Evolutionary conservation across 2,797 vertebrate genomes (phyloP).

Genomic region (Aplochiton taeniatus): DNA sequence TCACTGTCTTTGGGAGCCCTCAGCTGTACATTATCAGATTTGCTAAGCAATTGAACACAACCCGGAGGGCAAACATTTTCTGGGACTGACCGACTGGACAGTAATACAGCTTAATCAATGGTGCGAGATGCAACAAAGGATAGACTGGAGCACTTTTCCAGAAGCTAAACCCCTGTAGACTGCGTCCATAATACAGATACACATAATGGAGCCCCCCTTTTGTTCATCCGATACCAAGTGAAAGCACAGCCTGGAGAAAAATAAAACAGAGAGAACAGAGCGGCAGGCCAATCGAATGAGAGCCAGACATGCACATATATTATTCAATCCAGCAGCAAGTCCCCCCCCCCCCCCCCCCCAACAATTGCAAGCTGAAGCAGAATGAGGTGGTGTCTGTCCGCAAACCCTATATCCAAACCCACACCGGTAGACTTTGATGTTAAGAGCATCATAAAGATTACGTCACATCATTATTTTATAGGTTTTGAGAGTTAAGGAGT

Average conservation of each 20-base stretch:
- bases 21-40: neutral
- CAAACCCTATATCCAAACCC: neutral
- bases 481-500: too few relatives aligned
- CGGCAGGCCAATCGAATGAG: conserved; percentile 7
- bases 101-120: too few relatives aligned
- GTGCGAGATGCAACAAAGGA: neutral
- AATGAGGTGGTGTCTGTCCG: neutral
- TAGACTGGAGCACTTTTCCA: too few relatives aligned
- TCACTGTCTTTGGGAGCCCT: neutral
- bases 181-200: too few relatives aligned
- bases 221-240: neutral
- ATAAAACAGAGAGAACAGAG: neutral
- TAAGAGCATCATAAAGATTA: too few relatives aligned
- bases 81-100: neutral
- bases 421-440: too few relatives aligned
- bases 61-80: neutral
- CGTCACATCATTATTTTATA: too few relatives aligned
- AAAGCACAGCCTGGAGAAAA: neutral
- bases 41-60: neutral
- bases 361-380: neutral
- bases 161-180: too few relatives aligned
- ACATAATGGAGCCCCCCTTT: neutral
- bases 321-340: conserved; percentile 6
- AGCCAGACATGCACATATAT: neutral
- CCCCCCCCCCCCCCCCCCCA: too few relatives aligned